phyloP scores from a whole-genome alignment of 2,888 invertebrate species.

The Nebria brevicollis region DNA sequence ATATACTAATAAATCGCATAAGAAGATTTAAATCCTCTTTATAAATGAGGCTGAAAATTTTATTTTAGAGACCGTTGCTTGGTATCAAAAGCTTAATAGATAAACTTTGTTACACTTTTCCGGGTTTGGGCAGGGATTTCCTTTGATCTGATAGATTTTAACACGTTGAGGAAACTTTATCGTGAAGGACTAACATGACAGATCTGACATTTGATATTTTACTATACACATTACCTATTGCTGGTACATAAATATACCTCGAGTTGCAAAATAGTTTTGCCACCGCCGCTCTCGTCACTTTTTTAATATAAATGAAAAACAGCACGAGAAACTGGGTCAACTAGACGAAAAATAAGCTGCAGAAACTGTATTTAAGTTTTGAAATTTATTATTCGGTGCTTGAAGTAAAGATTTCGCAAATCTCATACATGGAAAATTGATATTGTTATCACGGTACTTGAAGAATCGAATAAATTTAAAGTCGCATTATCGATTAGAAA shows the following conservation, averaged over 20 bases:
- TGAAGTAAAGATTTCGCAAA: not conserved
- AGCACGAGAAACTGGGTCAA: not conserved
- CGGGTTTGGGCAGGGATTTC: not conserved
- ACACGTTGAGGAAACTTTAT: not conserved
- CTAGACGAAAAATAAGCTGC: not conserved
- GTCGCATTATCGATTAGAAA: no score
- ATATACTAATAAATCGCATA: no score
- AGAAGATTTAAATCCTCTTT: no score
- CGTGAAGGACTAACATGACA: not conserved
- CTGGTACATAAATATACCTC: not conserved
- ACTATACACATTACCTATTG: not conserved
- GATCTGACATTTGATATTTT: not conserved
- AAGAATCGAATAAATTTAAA: no score
- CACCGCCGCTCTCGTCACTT: not conserved
- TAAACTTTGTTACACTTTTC: not conserved
- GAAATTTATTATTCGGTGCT: not conserved
- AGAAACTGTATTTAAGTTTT: not conserved
- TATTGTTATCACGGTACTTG: no score
- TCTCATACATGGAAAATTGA: not conserved
- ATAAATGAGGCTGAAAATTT: not conserved
- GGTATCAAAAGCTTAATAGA: not conserved
- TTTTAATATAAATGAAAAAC: not conserved
- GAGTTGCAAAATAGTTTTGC: not conserved
- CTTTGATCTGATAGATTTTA: constrained; percentile 1
- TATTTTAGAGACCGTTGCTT: not conserved